A percentile compares a stretch with the other conserved stretches of the same genome.
Conservation (phyloP, 2,797 vertebrate genomes). For the Euthynnus affinis region DNA sequence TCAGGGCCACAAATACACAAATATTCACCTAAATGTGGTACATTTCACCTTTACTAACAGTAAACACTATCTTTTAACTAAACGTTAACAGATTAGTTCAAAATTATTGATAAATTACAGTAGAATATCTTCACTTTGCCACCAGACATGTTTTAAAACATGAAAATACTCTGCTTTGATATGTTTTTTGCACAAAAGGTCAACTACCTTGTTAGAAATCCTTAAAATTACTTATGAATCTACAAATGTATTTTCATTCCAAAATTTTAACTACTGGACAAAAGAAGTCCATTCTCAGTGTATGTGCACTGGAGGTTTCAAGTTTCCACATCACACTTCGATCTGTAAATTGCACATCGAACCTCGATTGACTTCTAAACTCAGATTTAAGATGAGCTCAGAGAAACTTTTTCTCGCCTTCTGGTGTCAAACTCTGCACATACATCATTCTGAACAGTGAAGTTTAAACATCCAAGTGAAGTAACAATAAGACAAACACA, state of each 20-base stretch:
- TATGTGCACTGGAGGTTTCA: neutral
- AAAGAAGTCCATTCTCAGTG: neutral
- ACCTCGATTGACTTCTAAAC: neutral
- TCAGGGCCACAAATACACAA: conserved; percentile 74
- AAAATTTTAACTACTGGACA: neutral
- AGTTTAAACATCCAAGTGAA: neutral
- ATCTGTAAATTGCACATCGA: neutral
- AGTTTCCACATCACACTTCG: neutral
- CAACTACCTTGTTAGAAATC: neutral
- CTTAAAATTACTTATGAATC: neutral
- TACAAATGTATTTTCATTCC: neutral
- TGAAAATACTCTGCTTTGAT: neutral
- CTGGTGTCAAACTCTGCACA: neutral
- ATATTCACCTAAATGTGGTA: neutral
- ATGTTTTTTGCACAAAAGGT: neutral
- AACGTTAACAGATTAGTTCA: neutral
- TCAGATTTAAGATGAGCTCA: conserved; percentile 2
- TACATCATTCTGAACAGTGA: neutral
- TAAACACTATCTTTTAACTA: no score
- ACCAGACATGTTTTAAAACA: neutral
- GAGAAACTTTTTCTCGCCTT: neutral
- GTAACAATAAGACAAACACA: neutral
- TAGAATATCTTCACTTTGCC: neutral
- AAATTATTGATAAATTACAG: neutral
- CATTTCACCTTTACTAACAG: neutral